phyloP scores from a whole-genome alignment of 2,888 invertebrate species.

The Matsumyia berberina region DNA sequence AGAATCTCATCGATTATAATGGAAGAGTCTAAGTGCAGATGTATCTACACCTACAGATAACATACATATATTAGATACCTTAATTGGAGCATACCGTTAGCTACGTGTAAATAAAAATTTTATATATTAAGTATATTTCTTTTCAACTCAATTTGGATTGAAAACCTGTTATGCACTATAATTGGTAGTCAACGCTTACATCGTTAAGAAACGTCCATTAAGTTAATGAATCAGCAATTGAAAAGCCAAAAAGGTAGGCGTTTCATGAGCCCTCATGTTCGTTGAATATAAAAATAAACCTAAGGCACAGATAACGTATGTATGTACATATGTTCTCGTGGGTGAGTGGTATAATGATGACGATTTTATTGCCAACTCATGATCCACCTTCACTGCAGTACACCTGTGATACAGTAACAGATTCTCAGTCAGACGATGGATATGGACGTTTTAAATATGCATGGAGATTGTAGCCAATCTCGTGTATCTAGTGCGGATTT shows the following conservation, averaged over 20 bases:
- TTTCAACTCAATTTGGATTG: too few relatives aligned
- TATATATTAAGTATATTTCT: too few relatives aligned
- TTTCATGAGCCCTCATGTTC: conserved; percentile 18
- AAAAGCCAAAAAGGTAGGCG: neutral
- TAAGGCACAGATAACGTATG: conserved; percentile 1
- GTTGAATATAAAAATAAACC: conserved; percentile 13
- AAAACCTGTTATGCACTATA: too few relatives aligned
- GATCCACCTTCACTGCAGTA: conserved; percentile 50
- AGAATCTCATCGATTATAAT: too few relatives aligned
- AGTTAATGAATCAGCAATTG: conserved; percentile 20
- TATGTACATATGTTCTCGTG: conserved; percentile 16
- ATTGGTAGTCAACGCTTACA: conserved; percentile 2
- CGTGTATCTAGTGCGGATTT: conserved; percentile 32
- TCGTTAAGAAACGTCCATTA: conserved; percentile 7
- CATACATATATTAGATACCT: too few relatives aligned
- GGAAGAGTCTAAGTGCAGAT: too few relatives aligned
- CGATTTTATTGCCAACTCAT: conserved; percentile 60
- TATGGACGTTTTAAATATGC: conserved; percentile 54
- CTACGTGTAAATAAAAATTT: too few relatives aligned
- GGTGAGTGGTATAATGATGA: conserved; percentile 44
- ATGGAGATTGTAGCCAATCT: conserved; percentile 28
- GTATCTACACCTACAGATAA: too few relatives aligned
- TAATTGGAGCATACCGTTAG: too few relatives aligned
- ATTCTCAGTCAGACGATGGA: conserved; percentile 42
- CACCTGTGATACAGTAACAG: conserved; percentile 48